Conservation (phyloP, 2,888 invertebrate genomes). For the Lagria hirta region DNA sequence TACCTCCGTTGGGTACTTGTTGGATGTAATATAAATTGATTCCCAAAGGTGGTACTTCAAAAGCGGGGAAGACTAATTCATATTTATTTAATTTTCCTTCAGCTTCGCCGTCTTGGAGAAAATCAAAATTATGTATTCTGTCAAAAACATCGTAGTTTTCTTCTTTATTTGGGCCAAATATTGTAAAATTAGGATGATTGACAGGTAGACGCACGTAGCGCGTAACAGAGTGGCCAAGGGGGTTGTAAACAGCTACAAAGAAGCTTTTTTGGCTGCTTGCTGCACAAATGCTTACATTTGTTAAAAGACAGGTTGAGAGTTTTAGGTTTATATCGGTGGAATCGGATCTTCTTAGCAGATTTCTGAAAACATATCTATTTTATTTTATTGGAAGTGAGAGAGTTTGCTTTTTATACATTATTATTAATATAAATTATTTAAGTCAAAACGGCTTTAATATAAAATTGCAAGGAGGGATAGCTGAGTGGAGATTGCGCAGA, state of each 20-base stretch:
- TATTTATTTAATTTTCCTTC: conserved; percentile 39
- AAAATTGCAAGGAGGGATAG: no score
- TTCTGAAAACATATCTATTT: conserved; percentile 11
- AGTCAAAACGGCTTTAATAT: no score
- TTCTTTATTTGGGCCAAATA: conserved; percentile 64
- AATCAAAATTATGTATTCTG: conserved; percentile 11
- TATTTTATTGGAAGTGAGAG: conserved; percentile 7
- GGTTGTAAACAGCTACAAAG: conserved; percentile 77
- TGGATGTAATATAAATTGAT: conserved; percentile 64
- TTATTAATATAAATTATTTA: no score
- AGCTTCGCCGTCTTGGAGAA: conserved; percentile 7
- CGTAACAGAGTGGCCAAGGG: conserved; percentile 63
- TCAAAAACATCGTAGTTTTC: conserved; percentile 26
- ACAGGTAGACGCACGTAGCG: conserved; percentile 68
- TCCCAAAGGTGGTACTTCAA: conserved; percentile 66
- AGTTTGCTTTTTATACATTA: no score
- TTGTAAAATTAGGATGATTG: conserved; percentile 56
- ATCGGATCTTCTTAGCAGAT: conserved; percentile 23
- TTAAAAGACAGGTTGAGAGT: conserved; percentile 60
- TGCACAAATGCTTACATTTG: conserved; percentile 76
- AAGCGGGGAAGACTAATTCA: conserved; percentile 71
- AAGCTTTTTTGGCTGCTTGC: conserved; percentile 60
- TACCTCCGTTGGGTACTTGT: conserved; percentile 28
- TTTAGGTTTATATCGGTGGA: conserved; percentile 23
- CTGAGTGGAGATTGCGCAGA: no score